Evolutionary conservation across 2,113 vertebrate species (phyloP).

Genomic region (Bufo gargarizans): DNA sequence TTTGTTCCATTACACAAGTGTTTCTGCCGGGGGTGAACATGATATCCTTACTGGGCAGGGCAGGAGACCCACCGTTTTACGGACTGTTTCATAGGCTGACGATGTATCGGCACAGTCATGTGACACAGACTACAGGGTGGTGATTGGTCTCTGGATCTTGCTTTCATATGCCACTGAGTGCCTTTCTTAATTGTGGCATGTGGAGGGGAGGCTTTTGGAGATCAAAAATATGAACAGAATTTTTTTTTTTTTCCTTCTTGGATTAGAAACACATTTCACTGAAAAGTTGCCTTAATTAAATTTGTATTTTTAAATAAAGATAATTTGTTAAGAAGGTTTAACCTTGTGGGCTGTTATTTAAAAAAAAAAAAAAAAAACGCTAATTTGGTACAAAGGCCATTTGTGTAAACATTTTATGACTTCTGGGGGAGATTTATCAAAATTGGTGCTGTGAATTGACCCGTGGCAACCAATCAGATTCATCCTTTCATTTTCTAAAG

Average conservation of each 20-base stretch:
- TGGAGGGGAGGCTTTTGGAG: neutral
- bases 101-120: neutral
- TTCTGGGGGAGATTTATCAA: too few species aligned
- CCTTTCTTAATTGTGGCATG: neutral
- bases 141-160: neutral
- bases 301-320: constrained; percentile 58
- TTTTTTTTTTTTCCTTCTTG: neutral
- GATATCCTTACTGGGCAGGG: neutral
- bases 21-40: neutral
- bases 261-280: constrained; percentile 50
- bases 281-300: constrained; percentile 42
- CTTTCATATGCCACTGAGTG: neutral
- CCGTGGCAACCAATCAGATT: too few species aligned
- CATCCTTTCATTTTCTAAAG: too few species aligned
- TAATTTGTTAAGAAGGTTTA: constrained; percentile 41
- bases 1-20: neutral
- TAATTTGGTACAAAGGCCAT: too few species aligned
- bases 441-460: too few species aligned
- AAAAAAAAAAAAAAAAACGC: too few species aligned
- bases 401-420: too few species aligned
- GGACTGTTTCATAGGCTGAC: neutral
- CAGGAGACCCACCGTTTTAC: neutral
- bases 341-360: neutral
- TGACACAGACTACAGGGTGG: neutral
- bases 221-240: neutral